Percentiles rank a stretch among this genome's conserved stretches.
Evolutionary conservation across 2,113 vertebrate genomes (phyloP).

Genomic region (Petromus typicus): DNA sequence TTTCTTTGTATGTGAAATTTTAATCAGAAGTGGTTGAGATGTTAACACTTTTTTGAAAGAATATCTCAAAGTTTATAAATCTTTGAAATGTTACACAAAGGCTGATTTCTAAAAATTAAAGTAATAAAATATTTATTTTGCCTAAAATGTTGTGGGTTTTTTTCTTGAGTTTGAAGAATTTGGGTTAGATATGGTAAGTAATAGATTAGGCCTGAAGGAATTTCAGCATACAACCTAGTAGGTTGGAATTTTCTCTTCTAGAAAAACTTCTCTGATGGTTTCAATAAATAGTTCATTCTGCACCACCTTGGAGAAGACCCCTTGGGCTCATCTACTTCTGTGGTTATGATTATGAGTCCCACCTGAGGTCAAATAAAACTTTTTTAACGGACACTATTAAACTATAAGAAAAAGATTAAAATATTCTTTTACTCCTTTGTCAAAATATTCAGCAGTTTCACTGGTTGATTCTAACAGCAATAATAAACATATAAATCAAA

Average conservation of each 20-base stretch:
- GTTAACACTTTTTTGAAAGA: constrained; percentile 85
- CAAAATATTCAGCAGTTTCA: constrained; percentile 24
- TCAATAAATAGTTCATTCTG: constrained; percentile 18
- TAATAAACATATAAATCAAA: neutral
- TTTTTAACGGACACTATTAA: constrained; percentile 12
- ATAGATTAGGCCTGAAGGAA: neutral
- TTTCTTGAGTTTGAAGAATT: constrained; percentile 66
- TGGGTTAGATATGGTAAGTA: too few relatives aligned
- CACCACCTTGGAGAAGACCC: neutral
- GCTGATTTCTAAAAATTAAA: constrained; percentile 87
- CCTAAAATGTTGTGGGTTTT: constrained; percentile 81
- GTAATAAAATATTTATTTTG: constrained; percentile 94
- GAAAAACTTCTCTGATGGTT: neutral
- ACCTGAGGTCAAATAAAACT: neutral
- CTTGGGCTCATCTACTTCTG: neutral
- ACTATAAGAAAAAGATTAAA: constrained; percentile 27
- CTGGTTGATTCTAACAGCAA: constrained; percentile 19
- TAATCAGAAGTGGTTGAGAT: constrained; percentile 84
- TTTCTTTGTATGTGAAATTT: constrained; percentile 83
- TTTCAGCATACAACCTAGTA: neutral
- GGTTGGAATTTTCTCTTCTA: neutral
- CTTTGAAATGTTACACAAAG: constrained; percentile 86
- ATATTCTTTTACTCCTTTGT: constrained; percentile 6
- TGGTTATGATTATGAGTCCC: constrained; percentile 27
- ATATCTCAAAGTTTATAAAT: constrained; percentile 84